Conservation (phyloP, 2,113 vertebrate species). For the Athene noctua region DNA sequence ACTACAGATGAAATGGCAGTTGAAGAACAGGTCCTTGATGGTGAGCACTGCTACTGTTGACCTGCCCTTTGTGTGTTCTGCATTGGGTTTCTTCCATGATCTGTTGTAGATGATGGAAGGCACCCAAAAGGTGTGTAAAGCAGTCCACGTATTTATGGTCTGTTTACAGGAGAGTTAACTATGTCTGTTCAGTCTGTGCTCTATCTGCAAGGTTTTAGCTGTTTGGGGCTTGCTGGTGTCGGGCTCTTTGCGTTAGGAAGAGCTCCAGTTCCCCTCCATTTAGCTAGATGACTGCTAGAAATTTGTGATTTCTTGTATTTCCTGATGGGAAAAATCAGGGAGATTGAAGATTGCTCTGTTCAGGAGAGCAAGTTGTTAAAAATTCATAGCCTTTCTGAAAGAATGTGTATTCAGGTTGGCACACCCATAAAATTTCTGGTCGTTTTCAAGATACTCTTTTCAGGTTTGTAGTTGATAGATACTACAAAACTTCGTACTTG, state of each 20-base stretch:
- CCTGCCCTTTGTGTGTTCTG: not conserved
- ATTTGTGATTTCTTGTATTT: not conserved
- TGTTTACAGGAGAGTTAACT: not conserved
- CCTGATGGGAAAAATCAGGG: not conserved
- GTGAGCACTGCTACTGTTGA: not conserved
- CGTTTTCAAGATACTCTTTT: not conserved
- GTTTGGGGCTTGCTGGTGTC: not conserved
- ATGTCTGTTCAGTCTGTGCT: not conserved
- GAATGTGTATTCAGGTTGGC: not conserved
- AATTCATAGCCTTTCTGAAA: not conserved
- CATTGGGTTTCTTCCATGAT: not conserved
- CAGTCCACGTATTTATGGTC: not conserved
- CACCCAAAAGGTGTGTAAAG: not conserved
- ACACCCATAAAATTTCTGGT: not conserved
- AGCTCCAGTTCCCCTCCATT: not conserved
- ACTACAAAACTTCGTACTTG: not conserved
- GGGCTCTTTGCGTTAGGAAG: not conserved
- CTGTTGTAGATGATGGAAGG: not conserved
- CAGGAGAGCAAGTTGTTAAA: not conserved
- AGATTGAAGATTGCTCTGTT: not conserved
- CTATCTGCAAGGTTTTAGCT: not conserved
- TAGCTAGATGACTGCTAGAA: not conserved
- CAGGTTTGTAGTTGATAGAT: not conserved
- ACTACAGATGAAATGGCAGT: not conserved
- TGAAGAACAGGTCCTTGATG: not conserved